Base-by-base conservation (phyloP, 2,113 vertebrate genomes). In the Edolisoma coerulescens region DNA sequence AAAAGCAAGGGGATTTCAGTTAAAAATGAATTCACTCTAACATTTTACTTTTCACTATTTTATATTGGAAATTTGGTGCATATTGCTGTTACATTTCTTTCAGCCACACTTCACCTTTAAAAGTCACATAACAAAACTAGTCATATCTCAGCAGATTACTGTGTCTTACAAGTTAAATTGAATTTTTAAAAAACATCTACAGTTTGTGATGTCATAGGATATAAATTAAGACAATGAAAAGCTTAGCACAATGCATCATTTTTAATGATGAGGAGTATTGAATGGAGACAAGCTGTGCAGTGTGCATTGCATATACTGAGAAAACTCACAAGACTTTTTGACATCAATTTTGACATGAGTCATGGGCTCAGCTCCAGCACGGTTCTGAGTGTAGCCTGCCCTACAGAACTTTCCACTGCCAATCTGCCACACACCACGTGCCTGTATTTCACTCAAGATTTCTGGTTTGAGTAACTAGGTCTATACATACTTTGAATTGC, bases 301-400 rank as follows among this genome's bases (percentile, higher is more conserved):
- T 5, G 26, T 65, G 69, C 32, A 7, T 57, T 87, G 56, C 76
- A 52, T 76, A 17, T 61, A 67, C 44, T 47, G 54, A 89, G 57
- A 90, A 74, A 77, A 93, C 91, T 94, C 65, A 65, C 53, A 69
- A 82, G 91, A 14, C 60, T 71, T 88, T 74, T 54, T 86, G 86
- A 59, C 56, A 60, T 42, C 18, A 80, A 76, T 94, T 96, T 92
- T 89, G 91, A 81, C 94, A 84, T 89, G 86, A 96, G 64, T 61
- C 0, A 4, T 89, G 65, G 83, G 79, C 87, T 87, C 18, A 41
- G 42, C 59, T 87, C 70, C 87, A 84, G 77, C 3, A 0, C 68
- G 37, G 30, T 68, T 90, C 71, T 73, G 76, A 91, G 73, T 10
- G 1, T 86, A 67, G 61, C 57, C 50, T 59, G 49, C 79, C 80